A percentile compares a stretch with the other conserved stretches of the same genome.
These are phyloP conservation scores for Simalia tracyae DNA, from an alignment of 2,797 vertebrate species.

Conservation along the genomic window DNA sequence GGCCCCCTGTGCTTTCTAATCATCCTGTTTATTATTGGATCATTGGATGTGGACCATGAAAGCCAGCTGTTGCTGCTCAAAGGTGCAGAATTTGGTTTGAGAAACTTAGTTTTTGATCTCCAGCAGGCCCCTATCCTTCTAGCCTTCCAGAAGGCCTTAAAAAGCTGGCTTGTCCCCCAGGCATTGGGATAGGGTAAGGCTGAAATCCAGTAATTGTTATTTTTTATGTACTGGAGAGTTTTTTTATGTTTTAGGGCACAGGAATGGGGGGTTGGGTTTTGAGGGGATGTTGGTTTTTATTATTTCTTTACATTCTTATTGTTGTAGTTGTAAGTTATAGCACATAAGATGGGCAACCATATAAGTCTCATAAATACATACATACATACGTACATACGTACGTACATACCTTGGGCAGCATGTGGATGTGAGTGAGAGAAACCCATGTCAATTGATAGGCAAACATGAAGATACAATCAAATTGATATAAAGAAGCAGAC, in stretches of 20 bases:
- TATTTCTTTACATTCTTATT: neutral
- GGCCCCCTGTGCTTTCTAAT: neutral
- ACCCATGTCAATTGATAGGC: neutral
- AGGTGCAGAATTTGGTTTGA: neutral
- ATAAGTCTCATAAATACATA: neutral
- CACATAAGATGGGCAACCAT: neutral
- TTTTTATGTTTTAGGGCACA: neutral
- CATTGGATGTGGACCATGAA: neutral
- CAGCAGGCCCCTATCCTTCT: neutral
- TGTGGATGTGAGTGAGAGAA: neutral
- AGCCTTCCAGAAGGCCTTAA: neutral
- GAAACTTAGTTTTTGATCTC: neutral
- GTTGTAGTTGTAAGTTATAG: neutral
- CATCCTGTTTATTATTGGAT: neutral
- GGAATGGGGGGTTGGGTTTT: neutral
- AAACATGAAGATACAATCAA: neutral
- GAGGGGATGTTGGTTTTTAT: neutral
- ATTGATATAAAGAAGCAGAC: neutral
- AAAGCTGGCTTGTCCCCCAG: neutral
- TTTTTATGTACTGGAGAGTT: no score
- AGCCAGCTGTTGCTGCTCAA: neutral
- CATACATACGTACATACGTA: neutral
- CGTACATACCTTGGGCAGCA: neutral
- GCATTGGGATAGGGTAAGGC: neutral
- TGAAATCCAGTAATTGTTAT: neutral